Evolutionary conservation across 2,797 vertebrate genomes (phyloP).

Genomic region (Eleutherodactylus coqui): DNA sequence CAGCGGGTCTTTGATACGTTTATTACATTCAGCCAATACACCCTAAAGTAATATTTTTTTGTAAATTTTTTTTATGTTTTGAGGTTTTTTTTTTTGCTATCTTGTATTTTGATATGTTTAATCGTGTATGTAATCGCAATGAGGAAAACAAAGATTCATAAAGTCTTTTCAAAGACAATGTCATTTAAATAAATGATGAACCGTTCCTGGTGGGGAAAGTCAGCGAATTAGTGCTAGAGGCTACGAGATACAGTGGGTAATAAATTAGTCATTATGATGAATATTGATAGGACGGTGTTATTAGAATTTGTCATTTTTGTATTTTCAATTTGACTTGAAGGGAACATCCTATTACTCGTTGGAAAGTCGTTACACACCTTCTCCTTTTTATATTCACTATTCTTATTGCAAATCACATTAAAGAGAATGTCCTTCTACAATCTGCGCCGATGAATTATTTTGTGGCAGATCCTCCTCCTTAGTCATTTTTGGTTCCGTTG

Average conservation of each 20-base stretch:
- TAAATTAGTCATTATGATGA: constrained; percentile 58
- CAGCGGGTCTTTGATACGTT: background rate
- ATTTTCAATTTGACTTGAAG: constrained; percentile 52
- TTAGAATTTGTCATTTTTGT: constrained; percentile 51
- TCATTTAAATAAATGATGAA: constrained; percentile 64
- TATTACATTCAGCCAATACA: background rate
- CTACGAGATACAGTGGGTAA: background rate
- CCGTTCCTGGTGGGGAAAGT: constrained; percentile 56
- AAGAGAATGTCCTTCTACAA: too few relatives aligned
- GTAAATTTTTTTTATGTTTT: background rate
- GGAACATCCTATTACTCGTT: background rate
- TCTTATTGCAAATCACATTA: too few relatives aligned
- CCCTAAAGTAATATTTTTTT: background rate
- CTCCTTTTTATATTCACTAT: too few relatives aligned
- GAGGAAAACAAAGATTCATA: constrained; percentile 59
- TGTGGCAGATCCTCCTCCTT: too few relatives aligned
- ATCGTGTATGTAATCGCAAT: constrained; percentile 19
- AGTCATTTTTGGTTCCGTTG: too few relatives aligned
- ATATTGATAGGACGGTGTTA: constrained; percentile 34
- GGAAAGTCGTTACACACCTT: background rate
- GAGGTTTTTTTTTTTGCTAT: background rate
- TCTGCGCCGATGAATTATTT: too few relatives aligned
- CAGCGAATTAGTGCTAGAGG: constrained; percentile 58
- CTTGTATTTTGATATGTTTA: background rate
- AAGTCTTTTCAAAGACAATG: constrained; percentile 60